Evolutionary conservation across 2,888 invertebrate genomes (phyloP).

Genomic region (Standfussiana lucernea): DNA sequence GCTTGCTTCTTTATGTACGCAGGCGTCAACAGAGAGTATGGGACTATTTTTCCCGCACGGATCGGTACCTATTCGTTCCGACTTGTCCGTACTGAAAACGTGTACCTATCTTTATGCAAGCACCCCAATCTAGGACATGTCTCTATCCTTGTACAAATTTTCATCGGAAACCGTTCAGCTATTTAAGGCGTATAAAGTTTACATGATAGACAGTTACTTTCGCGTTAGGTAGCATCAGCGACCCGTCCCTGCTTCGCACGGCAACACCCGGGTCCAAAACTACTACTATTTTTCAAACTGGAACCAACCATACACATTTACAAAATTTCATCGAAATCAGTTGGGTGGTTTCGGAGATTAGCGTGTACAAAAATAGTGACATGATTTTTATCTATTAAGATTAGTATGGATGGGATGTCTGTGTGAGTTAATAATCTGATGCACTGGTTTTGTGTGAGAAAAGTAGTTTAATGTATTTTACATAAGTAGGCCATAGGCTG

Average conservation of each 20-base stretch:
- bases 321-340: not conserved
- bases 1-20: not conserved
- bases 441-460: slow-evolving; percentile 4
- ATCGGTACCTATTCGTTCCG: not conserved
- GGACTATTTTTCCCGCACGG: not conserved
- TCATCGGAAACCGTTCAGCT: not conserved
- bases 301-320: not conserved
- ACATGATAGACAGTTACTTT: not conserved
- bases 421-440: slow-evolving; percentile 3
- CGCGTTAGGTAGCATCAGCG: not conserved
- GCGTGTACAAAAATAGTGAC: not conserved
- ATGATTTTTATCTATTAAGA: not conserved
- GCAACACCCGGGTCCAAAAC: not conserved
- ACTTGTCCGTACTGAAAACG: not conserved
- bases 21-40: not conserved
- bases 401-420: slow-evolving; percentile 24
- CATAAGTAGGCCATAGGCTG: not conserved
- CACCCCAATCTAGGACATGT: not conserved
- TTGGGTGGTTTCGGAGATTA: not conserved
- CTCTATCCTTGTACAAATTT: not conserved
- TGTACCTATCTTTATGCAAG: not conserved
- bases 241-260: not conserved
- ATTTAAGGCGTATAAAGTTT: not conserved
- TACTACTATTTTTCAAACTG: not conserved
- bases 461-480: not conserved